Evolutionary conservation across 2,113 vertebrate species (phyloP), one percentile per base, ranked within the genome.

Genomic region (Melanerpes formicivorus): DNA sequence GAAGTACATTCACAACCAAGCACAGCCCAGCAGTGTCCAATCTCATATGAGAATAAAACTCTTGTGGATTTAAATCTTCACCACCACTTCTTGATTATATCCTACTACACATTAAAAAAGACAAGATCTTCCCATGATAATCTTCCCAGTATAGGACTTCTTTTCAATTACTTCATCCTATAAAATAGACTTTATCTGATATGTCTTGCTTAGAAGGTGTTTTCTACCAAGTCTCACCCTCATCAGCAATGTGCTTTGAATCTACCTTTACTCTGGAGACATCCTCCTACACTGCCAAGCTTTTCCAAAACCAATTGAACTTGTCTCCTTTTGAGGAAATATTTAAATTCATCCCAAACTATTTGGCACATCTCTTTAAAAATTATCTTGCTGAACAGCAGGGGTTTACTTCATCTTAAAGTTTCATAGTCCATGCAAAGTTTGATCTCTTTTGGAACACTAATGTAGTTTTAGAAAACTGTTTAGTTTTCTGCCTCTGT

Each of bases 401-500:
- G 88, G 91, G 65, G 42, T 95, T 90, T 72, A 82, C 91, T 73
- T 87, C 10, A 83, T 79, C 93, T 90, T 60, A 89, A 96, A 91
- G 94, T 93, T 95, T 95, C 71, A 21, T 56, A 71, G 92, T 90
- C 96, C 90, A 71, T 34, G 64, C 7, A 2, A 95, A 93, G 93
- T 96, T 91, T 92, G 93, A 76, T 93, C 87, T 91, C 94, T 92
- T 95, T 90, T 83, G 72, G 93, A 80, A 79, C 66, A 87, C 76
- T 66, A 81, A 83, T 90, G 67, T 12, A 76, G 91, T 93, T 93
- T 76, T 80, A 89, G 83, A 91, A 93, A 89, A 91, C 69, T 87
- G 88, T 86, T 93, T 90, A 80, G 96, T 94, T 96, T 93, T 90
- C 93, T 88, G 66, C 93, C 55, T 93, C 95, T 90, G 66, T 95